Conservation (phyloP, 2,888 invertebrate genomes). For the Strigamia maritima region DNA sequence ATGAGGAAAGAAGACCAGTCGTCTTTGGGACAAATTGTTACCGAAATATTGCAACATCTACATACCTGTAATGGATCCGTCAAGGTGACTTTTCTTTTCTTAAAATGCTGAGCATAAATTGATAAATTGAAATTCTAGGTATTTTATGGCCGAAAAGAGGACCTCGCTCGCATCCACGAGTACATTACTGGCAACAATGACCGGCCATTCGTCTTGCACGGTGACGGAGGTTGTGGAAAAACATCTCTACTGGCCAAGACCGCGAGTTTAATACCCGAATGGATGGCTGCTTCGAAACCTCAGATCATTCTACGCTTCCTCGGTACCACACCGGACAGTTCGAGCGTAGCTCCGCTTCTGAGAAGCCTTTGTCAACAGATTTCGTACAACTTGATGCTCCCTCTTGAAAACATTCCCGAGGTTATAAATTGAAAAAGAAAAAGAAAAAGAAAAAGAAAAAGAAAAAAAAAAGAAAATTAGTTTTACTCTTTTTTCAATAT, state of each 20-base stretch:
- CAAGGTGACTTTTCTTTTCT: slow-evolving; percentile 56
- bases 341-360: slow-evolving; percentile 86
- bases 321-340: slow-evolving; percentile 95
- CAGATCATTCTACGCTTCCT: slow-evolving; percentile 86
- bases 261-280: slow-evolving; percentile 71
- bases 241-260: slow-evolving; percentile 91
- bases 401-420: slow-evolving; percentile 91
- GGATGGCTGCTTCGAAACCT: slow-evolving; percentile 61
- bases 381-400: slow-evolving; percentile 84
- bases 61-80: slow-evolving; percentile 94
- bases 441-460: neutral
- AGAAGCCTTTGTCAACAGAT: slow-evolving; percentile 95
- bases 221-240: slow-evolving; percentile 96
- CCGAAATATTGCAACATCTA: slow-evolving; percentile 89
- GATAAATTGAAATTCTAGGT: slow-evolving; percentile 57
- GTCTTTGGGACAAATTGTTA: slow-evolving; percentile 87
- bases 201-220: slow-evolving; percentile 85
- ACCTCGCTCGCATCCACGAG: slow-evolving; percentile 70
- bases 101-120: neutral
- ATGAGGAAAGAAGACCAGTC: slow-evolving; percentile 95
- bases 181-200: slow-evolving; percentile 78
- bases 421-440: neutral
- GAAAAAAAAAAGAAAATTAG: neutral
- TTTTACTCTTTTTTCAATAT: neutral
- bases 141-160: slow-evolving; percentile 88